phyloP scores from a whole-genome alignment of 2,113 vertebrate genomes.

The Vireo altiloquus region DNA sequence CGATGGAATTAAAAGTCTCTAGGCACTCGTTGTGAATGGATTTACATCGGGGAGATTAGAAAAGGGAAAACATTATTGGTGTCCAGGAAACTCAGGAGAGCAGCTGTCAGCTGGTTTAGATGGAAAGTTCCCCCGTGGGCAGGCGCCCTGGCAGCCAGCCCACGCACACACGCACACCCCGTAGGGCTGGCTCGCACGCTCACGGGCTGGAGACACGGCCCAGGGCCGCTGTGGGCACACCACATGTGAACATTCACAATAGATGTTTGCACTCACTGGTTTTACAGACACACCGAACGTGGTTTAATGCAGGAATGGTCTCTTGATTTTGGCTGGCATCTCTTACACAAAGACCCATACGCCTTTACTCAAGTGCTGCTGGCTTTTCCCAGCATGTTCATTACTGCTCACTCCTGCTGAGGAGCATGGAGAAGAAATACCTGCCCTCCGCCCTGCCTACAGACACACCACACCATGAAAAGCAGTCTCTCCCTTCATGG shows the following conservation, averaged over 20 bases:
- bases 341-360: neutral
- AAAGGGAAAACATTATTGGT: conserved; percentile 58
- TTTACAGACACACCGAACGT: accelerated
- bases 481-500: neutral
- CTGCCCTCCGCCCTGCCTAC: neutral
- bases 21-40: conserved; percentile 61
- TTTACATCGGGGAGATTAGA: conserved; percentile 71
- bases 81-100: conserved; percentile 56
- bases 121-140: neutral
- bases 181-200: accelerated
- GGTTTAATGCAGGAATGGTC: accelerated
- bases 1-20: conserved; percentile 69
- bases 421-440: neutral
- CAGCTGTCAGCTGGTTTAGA: conserved; percentile 54
- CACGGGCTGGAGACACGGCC: accelerated
- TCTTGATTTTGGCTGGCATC: neutral
- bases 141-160: neutral
- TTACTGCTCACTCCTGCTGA: neutral
- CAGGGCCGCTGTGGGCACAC: accelerated
- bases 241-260: accelerated
- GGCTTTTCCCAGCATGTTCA: neutral
- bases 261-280: neutral
- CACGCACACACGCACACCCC: neutral
- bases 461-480: neutral
- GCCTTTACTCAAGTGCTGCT: neutral